These are phyloP conservation scores for Mandrillus leucophaeus DNA, from an alignment of 2,113 vertebrate genomes.

Conservation along the genomic window DNA sequence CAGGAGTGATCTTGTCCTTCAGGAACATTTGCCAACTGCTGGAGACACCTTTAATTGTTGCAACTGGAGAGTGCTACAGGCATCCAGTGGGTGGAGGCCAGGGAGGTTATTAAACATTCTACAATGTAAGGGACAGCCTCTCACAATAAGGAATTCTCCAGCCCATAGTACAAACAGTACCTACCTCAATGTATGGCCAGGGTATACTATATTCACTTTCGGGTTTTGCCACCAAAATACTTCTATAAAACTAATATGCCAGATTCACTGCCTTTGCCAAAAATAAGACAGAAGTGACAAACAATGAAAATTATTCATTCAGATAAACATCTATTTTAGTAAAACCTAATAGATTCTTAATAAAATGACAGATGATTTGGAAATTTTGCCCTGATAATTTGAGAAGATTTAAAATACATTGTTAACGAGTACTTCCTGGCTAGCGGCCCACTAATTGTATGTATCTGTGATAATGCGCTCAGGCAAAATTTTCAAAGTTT, in stretches of 20 bases:
- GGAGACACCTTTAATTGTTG: not conserved
- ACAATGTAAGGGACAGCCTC: not conserved
- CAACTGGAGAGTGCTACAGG: not conserved
- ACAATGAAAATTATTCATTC: not conserved
- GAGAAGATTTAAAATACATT: not conserved
- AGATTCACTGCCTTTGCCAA: not conserved
- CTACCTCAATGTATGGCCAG: not conserved
- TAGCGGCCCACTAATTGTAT: not conserved
- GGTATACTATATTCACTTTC: not conserved
- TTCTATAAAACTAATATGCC: not conserved
- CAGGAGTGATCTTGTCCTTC: not conserved
- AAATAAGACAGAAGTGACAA: not conserved
- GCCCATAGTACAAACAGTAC: not conserved
- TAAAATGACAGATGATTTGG: constrained; percentile 26
- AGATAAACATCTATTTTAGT: not conserved
- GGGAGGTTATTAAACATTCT: not conserved
- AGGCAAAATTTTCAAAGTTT: not conserved
- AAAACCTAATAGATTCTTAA: not conserved
- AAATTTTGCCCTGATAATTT: not conserved
- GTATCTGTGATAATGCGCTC: not conserved
- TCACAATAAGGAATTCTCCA: not conserved
- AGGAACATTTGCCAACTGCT: not conserved
- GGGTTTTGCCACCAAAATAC: not conserved
- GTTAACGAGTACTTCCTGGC: not conserved
- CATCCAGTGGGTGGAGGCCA: not conserved